Evolutionary conservation across 2,113 vertebrate species (phyloP).

Genomic region (Tachysurus vachellii): DNA sequence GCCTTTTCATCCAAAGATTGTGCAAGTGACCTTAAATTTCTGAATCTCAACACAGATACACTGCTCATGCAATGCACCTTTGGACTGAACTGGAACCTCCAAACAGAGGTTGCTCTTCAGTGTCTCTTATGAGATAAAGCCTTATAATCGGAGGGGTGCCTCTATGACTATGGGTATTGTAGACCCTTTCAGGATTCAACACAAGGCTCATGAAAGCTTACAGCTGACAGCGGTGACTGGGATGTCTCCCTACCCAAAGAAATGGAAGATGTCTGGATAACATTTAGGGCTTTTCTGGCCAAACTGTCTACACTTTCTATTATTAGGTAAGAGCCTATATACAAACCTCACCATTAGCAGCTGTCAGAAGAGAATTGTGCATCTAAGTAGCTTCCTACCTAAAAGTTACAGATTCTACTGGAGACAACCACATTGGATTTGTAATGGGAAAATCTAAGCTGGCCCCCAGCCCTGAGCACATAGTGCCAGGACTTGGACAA

Average conservation of each 20-base stretch:
- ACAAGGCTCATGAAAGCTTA: neutral
- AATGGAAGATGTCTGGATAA: neutral
- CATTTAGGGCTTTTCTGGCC: neutral
- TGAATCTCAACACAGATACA: neutral
- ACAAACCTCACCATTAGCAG: neutral
- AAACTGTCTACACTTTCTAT: neutral
- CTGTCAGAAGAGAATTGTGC: neutral
- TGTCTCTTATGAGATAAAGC: neutral
- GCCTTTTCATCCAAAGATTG: conserved; percentile 42
- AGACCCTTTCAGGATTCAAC: neutral
- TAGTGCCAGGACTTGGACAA: conserved; percentile 1
- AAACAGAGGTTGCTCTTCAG: neutral
- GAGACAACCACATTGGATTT: neutral
- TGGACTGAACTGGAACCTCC: neutral
- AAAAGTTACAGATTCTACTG: neutral
- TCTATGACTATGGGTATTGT: neutral
- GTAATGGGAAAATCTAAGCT: conserved; percentile 5
- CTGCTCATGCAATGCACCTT: neutral
- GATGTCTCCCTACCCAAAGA: neutral
- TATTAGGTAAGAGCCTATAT: neutral
- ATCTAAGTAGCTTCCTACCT: neutral
- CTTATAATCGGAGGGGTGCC: neutral
- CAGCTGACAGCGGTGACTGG: neutral
- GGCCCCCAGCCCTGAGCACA: neutral
- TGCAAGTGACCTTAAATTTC: conserved; percentile 37